Evolutionary conservation across 2,113 vertebrate species (phyloP).

Genomic region (Pelmatolapia mariae): DNA sequence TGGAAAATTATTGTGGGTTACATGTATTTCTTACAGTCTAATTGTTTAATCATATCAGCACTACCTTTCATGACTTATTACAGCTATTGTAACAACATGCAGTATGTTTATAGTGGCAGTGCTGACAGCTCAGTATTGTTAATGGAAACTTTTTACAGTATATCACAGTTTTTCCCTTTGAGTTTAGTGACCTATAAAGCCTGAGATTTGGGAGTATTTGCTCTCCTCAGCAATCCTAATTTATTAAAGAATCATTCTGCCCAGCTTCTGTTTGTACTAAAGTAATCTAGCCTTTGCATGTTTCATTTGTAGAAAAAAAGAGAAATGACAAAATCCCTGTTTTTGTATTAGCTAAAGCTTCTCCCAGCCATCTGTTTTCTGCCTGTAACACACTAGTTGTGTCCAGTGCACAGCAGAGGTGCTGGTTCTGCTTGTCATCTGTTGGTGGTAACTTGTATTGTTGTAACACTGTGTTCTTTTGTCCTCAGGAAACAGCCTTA

Average conservation of each 20-base stretch:
- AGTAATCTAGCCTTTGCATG: conserved; percentile 13
- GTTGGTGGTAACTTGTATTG: conserved; percentile 18
- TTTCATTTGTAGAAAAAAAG: background rate
- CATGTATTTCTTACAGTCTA: background rate
- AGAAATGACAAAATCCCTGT: conserved; percentile 21
- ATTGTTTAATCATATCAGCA: background rate
- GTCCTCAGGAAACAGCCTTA: conserved; percentile 25
- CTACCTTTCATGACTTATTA: background rate
- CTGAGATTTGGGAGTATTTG: background rate
- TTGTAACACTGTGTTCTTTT: conserved; percentile 14
- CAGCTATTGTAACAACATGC: background rate
- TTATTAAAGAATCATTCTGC: conserved; percentile 16
- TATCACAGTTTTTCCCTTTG: background rate
- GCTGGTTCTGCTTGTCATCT: conserved; percentile 2
- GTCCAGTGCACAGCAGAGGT: background rate
- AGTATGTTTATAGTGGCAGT: background rate
- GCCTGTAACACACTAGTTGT: background rate
- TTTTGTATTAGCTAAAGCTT: conserved; percentile 42
- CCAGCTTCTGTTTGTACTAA: background rate
- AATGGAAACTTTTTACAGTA: conserved; percentile 5
- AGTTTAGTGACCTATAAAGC: conserved; percentile 1
- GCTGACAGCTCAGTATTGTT: background rate
- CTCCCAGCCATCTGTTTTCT: conserved; percentile 37
- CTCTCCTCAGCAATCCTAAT: conserved; percentile 7
- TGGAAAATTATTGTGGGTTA: background rate